Evolutionary conservation across 1,140 invertebrate genomes (phyloP), one percentile per base, ranked within the genome.

Genomic region (Andrena cerasifolii): DNA sequence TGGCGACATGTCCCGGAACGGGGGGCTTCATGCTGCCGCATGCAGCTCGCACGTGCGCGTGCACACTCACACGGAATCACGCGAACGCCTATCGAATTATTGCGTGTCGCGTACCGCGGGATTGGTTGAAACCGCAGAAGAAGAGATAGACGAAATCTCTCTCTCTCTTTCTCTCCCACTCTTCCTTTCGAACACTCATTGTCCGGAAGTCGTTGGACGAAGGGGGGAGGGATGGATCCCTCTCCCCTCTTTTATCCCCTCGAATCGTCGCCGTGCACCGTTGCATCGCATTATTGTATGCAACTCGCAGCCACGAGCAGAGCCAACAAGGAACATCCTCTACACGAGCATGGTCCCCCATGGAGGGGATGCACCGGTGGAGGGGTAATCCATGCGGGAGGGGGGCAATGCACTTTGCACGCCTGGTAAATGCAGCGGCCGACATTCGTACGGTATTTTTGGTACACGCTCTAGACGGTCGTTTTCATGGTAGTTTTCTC

Each of bases 381-480:
- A 67, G 76, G 75, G 76, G 73, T 45, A 54, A 84, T 78, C 56
- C 36, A 67, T 45, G 3, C 14, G 33, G 40, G 74, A 78, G 78
- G 72, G 67, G 51, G 67, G 75, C 80, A 84, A 84, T 84, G 82
- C 82, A 84, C 40, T 78, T 83, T 80, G 45, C 62, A 36, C 45
- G 14, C 33, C 24, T 7, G 16, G 16, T 33, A 78, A 72, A 67
- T 72, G 58, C 76, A 63, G 58, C 28, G 47, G 28, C 10, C 70
- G 67, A 72, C 68, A 78, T 78, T 73, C 21, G 76, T 78, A 73
- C 76, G 76, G 53, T 47, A 47, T 68, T 76, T 68, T 59, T 14
- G 33, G 5, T 8, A 1, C 12, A 49, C 2, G 0, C 7, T 7
- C 0, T 28, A 0, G 0, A 24, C 18, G 14, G 0, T 0, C 16